Evolutionary conservation across 1,140 invertebrate genomes (phyloP), one percentile per base, ranked within the genome.

Genomic region (Drosophila hydei): DNA sequence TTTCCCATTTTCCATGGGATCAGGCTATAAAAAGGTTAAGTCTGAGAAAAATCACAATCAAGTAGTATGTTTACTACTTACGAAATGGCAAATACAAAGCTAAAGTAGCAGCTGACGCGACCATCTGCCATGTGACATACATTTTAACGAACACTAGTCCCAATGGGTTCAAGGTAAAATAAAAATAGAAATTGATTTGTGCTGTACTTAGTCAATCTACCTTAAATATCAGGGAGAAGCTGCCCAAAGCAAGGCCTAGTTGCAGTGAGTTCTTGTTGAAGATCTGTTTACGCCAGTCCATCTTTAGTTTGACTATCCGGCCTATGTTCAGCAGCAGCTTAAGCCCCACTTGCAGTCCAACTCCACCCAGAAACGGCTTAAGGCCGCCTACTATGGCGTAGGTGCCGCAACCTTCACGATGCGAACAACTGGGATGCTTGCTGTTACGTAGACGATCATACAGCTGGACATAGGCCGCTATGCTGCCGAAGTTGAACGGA

Each of bases 151-250:
- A n/a, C n/a, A n/a, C n/a, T n/a, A n/a, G n/a, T n/a, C n/a, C n/a
- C n/a, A n/a, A n/a, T n/a, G n/a, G n/a, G n/a, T n/a, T n/a, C n/a
- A n/a, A n/a, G n/a, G n/a, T n/a, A n/a, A n/a, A n/a, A n/a, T n/a
- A n/a, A n/a, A n/a, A n/a, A n/a, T n/a, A n/a, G n/a, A n/a, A n/a
- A n/a, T n/a, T n/a, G n/a, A n/a, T n/a, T n/a, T n/a, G n/a, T 38
- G 36, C 0, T 40, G 36, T 14, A 40, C 0, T 43, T 0, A 27
- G 18, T 42, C 8, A 8, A 47, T 30, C 48, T 92, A 95, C 95
- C 90, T 94, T 94, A 73, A 94, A 95, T 30, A 95, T 65, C 16
- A 92, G 92, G 12, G 93, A 91, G 79, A 95, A 95, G 52, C 93
- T 93, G 51, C 94, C 94, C 52, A 95, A 83, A 64, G 95, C 95